A percentile compares a stretch with the other conserved stretches of the same genome.
These are phyloP conservation scores for Philotrypesis tridentata DNA, from an alignment of 1,140 invertebrate species.

Conservation along the genomic window DNA sequence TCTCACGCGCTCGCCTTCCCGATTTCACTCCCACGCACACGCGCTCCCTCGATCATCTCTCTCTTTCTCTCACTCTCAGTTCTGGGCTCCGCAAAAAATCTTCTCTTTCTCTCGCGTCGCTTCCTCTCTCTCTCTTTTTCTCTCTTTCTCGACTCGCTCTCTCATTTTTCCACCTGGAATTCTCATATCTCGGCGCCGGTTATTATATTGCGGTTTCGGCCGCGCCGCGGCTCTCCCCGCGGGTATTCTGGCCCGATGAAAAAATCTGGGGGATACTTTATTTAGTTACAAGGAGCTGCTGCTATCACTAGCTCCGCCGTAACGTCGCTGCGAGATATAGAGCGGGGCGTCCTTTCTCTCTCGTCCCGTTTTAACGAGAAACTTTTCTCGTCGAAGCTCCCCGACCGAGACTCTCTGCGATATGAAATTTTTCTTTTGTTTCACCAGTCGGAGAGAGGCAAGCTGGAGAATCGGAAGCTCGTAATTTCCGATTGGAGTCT, in stretches of 20 bases:
- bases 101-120: background rate
- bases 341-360: background rate
- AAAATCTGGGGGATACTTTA: conserved; percentile 13
- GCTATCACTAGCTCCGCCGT: background rate
- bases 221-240: background rate
- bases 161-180: conserved; percentile 35
- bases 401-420: background rate
- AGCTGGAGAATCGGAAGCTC: too few species aligned
- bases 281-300: conserved; percentile 1
- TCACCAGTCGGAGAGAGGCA: too few species aligned
- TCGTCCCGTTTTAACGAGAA: background rate
- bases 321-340: background rate
- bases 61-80: background rate
- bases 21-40: conserved; percentile 12
- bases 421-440: background rate
- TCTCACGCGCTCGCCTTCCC: background rate
- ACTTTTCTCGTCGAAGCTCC: background rate
- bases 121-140: background rate
- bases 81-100: background rate
- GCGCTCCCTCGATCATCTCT: background rate
- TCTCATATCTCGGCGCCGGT: conserved; percentile 31
- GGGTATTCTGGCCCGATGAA: conserved; percentile 13
- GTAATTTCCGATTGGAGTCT: background rate
- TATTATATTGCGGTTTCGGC: background rate
- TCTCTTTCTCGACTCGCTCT: too few species aligned